A percentile compares a stretch with the other conserved stretches of the same genome.
Conservation (phyloP, 2,888 invertebrate species). For the Chironomus riparius region DNA sequence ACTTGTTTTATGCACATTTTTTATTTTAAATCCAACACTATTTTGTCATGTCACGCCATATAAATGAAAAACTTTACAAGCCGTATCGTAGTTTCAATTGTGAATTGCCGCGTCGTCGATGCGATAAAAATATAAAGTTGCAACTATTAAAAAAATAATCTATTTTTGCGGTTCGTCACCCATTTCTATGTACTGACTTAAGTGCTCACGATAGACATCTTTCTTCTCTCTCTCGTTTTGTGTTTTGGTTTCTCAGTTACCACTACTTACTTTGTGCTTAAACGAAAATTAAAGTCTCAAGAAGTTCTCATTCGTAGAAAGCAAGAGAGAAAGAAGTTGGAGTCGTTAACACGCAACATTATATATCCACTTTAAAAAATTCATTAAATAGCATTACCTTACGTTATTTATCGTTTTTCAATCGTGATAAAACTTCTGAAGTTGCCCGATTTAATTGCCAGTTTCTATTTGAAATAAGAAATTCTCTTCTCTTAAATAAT, state of each 20-base stretch:
- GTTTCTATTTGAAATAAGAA: neutral
- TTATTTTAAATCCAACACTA: neutral
- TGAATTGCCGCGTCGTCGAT: neutral
- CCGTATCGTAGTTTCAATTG: neutral
- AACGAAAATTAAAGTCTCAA: conserved; percentile 1
- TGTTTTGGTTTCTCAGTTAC: neutral
- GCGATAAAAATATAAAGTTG: neutral
- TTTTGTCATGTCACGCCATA: conserved; percentile 13
- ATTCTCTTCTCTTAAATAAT: neutral
- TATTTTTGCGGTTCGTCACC: conserved; percentile 23
- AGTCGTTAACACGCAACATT: conserved; percentile 25
- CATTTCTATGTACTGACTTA: neutral
- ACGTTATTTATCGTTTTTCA: conserved; percentile 22
- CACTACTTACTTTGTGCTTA: too few relatives aligned
- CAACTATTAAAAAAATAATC: neutral
- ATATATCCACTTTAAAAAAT: conserved; percentile 20
- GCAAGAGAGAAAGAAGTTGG: neutral
- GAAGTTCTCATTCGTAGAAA: neutral
- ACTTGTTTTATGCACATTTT: neutral
- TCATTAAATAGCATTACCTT: conserved; percentile 26
- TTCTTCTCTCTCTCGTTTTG: neutral
- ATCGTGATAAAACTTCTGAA: conserved; percentile 20
- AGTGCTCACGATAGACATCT: neutral
- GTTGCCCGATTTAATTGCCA: conserved; percentile 20
- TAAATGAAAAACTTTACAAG: neutral